These are phyloP conservation scores for Vanessa tameamea DNA, from an alignment of 1,140 invertebrate genomes.

Conservation along the genomic window DNA sequence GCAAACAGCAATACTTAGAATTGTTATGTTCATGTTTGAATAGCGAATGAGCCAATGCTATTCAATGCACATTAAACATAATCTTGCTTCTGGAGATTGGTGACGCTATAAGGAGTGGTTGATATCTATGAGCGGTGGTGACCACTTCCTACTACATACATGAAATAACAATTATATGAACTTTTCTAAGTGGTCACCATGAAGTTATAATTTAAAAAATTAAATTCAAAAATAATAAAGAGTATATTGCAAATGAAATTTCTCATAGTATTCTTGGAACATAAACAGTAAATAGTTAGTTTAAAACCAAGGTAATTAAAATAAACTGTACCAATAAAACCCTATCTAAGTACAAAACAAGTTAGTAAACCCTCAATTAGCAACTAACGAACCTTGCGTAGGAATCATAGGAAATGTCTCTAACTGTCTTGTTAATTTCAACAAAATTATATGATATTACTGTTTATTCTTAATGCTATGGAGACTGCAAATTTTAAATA, in stretches of 20 bases:
- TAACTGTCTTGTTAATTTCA: neutral
- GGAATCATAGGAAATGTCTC: slow-evolving; percentile 15
- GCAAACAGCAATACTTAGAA: too few species aligned
- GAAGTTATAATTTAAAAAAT: neutral
- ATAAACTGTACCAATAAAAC: slow-evolving; percentile 33
- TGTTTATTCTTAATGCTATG: neutral
- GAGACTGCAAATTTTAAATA: neutral
- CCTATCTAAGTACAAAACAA: slow-evolving; percentile 1
- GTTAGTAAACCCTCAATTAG: slow-evolving; percentile 36
- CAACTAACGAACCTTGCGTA: slow-evolving; percentile 27
- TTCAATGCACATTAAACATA: too few species aligned
- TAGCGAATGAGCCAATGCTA: too few species aligned
- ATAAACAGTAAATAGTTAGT: slow-evolving; percentile 9
- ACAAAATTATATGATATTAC: neutral
- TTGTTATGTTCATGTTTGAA: too few species aligned
- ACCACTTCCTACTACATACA: too few species aligned
- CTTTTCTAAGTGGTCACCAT: too few species aligned
- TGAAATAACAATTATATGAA: too few species aligned
- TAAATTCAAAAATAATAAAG: neutral
- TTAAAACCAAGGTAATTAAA: slow-evolving; percentile 29
- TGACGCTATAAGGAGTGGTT: too few species aligned
- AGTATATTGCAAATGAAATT: neutral
- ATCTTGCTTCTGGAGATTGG: too few species aligned
- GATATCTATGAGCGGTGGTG: too few species aligned
- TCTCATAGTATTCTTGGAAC: slow-evolving; percentile 20